Conservation (phyloP, 2,888 invertebrate species). For the Leuctra nigra region DNA sequence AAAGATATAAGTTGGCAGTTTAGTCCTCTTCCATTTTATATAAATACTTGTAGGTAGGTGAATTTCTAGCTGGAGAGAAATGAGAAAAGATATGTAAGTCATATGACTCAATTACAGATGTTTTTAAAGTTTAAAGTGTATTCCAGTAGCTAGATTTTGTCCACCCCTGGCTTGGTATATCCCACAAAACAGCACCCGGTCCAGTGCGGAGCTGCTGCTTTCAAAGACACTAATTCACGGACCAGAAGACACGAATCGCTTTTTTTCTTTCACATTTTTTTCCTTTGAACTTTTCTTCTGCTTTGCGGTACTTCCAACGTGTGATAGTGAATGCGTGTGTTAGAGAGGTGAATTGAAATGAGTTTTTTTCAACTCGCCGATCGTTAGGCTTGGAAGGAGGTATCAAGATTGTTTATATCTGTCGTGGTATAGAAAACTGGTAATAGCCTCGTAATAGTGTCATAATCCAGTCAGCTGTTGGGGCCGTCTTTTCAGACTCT, state of each 20-base stretch:
- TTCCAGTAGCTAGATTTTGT: no score
- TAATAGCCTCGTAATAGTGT: neutral
- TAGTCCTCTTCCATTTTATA: no score
- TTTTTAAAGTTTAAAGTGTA: no score
- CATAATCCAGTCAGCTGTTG: constrained; percentile 6
- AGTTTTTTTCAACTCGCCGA: neutral
- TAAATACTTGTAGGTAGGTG: no score
- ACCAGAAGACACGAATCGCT: constrained; percentile 20
- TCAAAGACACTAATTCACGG: constrained; percentile 26
- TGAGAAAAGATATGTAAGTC: no score
- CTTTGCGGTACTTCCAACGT: neutral
- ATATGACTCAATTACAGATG: no score
- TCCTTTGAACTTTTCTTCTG: neutral
- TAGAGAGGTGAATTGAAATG: neutral
- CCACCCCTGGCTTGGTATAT: neutral
- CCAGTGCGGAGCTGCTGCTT: neutral
- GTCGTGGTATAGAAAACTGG: neutral
- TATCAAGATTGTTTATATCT: neutral
- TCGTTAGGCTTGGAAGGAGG: neutral
- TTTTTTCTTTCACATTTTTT: constrained; percentile 5
- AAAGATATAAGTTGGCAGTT: no score
- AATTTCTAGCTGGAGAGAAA: no score
- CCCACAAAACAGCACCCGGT: neutral
- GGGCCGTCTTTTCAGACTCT: no score
- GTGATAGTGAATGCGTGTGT: neutral